Conservation (phyloP, 2,797 vertebrate genomes). For the Tadarida brasiliensis region DNA sequence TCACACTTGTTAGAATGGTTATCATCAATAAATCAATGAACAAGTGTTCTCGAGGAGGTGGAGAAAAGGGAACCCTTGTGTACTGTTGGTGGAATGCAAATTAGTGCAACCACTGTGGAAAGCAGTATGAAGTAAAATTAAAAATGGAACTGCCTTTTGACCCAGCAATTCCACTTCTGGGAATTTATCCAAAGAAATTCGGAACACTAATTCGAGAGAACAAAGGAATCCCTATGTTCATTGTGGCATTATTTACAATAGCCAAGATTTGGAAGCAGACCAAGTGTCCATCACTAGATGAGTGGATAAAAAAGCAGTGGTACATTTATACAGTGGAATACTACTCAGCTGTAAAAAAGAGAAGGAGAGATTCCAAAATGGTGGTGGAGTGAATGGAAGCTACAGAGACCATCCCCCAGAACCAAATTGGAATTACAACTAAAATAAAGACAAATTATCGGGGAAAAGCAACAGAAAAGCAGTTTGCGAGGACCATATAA, state of each 20-base stretch:
- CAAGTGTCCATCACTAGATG: not conserved
- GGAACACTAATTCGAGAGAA: not conserved
- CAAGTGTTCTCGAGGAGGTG: not conserved
- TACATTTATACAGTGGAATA: not conserved
- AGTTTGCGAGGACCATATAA: no score
- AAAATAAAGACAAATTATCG: no score
- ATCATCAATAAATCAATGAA: not conserved
- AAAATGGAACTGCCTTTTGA: not conserved
- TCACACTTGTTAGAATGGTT: no score
- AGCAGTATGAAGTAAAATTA: not conserved
- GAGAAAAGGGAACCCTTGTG: not conserved
- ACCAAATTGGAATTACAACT: no score
- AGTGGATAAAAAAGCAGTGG: not conserved
- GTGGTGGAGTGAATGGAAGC: no score
- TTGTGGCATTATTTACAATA: not conserved
- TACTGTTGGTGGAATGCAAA: not conserved
- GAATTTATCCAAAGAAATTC: not conserved
- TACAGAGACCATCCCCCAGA: no score
- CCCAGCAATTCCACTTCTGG: not conserved
- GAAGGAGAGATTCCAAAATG: no score
- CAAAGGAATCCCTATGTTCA: not conserved
- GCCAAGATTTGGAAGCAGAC: not conserved
- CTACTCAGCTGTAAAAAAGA: not conserved
- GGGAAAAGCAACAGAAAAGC: no score
- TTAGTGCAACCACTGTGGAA: not conserved